A percentile compares a stretch with the other conserved stretches of the same genome.
These are phyloP conservation scores for Trachythela sp. DNA, from an alignment of 64 coral and sea anemone species.

Conservation along the genomic window DNA sequence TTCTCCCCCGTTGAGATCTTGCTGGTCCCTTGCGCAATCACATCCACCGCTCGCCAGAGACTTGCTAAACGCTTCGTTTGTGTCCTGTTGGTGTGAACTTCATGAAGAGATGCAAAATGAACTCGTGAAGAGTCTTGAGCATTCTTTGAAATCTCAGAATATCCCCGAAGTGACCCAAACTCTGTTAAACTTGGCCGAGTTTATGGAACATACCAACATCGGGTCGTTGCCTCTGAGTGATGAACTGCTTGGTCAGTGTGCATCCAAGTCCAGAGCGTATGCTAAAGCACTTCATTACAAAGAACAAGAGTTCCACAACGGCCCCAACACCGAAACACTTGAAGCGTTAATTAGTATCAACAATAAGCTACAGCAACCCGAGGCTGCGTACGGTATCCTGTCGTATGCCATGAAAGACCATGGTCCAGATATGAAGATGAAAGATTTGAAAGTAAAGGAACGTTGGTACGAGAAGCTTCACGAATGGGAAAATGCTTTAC, in stretches of 20 bases:
- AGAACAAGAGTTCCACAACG: conserved; percentile 93
- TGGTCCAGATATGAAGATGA: conserved; percentile 69
- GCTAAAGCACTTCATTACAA: conserved; percentile 98
- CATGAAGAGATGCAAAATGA: conserved; percentile 97
- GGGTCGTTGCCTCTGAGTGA: conserved; percentile 81
- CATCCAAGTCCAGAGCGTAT: conserved; percentile 94
- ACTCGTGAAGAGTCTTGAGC: conserved; percentile 71
- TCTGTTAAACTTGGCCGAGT: conserved; percentile 80
- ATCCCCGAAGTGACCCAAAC: conserved; percentile 97
- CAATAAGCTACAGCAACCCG: conserved; percentile 91
- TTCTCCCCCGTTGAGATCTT: conserved; percentile 77
- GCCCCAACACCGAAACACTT: conserved; percentile 76
- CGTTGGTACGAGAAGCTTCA: conserved; percentile 98
- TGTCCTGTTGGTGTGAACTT: conserved; percentile 97
- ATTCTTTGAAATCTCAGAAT: conserved; percentile 68
- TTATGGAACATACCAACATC: conserved; percentile 96
- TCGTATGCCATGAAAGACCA: conserved; percentile 85
- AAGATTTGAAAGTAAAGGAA: conserved; percentile 81
- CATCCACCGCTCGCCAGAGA: conserved; percentile 96
- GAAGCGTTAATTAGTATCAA: conserved; percentile 81
- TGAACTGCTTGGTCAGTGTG: conserved; percentile 83
- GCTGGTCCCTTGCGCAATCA: conserved; percentile 78
- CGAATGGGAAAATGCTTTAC: conserved; percentile 94
- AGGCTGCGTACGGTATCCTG: conserved; percentile 88
- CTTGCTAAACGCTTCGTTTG: conserved; percentile 93